A percentile compares a stretch with the other conserved stretches of the same genome.
These are phyloP conservation scores for Troides helena DNA, from an alignment of 2,888 invertebrate genomes.

Conservation along the genomic window DNA sequence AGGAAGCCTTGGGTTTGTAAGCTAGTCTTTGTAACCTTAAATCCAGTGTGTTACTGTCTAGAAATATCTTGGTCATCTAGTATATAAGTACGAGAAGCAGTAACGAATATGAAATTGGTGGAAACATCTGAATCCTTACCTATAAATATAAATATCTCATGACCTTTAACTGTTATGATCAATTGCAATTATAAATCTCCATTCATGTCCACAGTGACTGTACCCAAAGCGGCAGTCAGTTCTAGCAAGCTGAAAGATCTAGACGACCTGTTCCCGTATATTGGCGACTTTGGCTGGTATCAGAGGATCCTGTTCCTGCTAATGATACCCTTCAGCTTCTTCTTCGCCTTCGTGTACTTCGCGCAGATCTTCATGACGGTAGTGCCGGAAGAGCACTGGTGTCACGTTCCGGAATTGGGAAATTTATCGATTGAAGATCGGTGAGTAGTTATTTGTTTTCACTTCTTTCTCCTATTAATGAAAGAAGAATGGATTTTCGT, in stretches of 20 bases:
- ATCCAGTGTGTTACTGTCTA: too few relatives aligned
- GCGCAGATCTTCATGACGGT: constrained; percentile 73
- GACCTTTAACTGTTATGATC: too few relatives aligned
- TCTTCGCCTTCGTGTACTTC: constrained; percentile 75
- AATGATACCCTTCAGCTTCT: constrained; percentile 71
- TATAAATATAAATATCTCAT: too few relatives aligned
- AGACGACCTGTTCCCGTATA: constrained; percentile 66
- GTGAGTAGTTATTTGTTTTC: constrained; percentile 39
- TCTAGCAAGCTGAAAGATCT: constrained; percentile 52
- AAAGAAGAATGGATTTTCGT: too few relatives aligned
- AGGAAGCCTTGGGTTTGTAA: too few relatives aligned
- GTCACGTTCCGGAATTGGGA: constrained; percentile 52
- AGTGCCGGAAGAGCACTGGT: constrained; percentile 68
- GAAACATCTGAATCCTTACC: too few relatives aligned
- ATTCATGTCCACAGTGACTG: neutral
- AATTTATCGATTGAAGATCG: constrained; percentile 56
- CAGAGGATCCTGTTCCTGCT: constrained; percentile 66
- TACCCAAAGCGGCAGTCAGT: constrained; percentile 20
- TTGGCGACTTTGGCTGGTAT: constrained; percentile 73
- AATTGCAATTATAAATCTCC: too few relatives aligned
- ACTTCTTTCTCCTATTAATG: too few relatives aligned
- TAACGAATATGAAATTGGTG: too few relatives aligned
- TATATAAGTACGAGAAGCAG: too few relatives aligned
- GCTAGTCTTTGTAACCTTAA: too few relatives aligned
- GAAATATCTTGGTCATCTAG: too few relatives aligned